Base-by-base conservation (phyloP, 2,113 vertebrate species). In the Piaya cayana region DNA sequence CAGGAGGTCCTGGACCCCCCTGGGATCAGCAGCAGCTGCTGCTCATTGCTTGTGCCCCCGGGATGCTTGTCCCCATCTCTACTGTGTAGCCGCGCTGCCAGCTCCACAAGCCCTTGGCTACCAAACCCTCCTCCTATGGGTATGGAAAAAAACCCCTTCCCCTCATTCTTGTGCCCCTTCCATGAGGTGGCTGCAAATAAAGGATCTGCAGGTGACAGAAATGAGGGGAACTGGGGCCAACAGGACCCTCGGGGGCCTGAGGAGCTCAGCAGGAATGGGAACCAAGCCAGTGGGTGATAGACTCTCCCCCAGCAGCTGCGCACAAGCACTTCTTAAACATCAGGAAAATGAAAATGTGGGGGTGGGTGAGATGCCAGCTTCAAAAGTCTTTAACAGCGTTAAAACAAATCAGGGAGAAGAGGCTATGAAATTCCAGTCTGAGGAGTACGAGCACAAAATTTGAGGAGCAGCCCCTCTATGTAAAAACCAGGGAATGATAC, bases 31-130 rank as follows among this genome's bases (percentile, higher is more conserved):
- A 47, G 32, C 36, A 69, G 79, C 34, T 70, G 79, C 49, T 0
- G 4, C 55, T 53, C 5, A 5, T n/a, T 39, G 26, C 42, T 65
- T 1, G 1, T 27, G 27, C 15, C 52, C 52, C 30, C 2, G 2
- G 37, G 37, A 58, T n/a, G 11, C 45, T 3, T 5, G 14, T 34
- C 14, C 17, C 21, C 26, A 5, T 58, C 17, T 42, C 39, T 1
- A 1, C 13, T 14, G 27, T 5, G 37, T 22, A 55, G 58, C 29
- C 65, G n/a, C 4, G 3, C 25, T 58, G 60, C 36, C 60, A 76
- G 34, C 19, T 50, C 71, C 25, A 12, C 25, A 12, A 34, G 42
- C 45, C 30, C 34, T 26, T 3, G 1, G 13, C 20, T 10, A 30
- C 36, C 21, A 9, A 67, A 52, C 8, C 39, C 21, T 32, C 14